Evolutionary conservation across 92 coral and sea anemone genomes (phyloP), one percentile per base, ranked within the genome.

Genomic region (Hydrozoanthus gracilis): DNA sequence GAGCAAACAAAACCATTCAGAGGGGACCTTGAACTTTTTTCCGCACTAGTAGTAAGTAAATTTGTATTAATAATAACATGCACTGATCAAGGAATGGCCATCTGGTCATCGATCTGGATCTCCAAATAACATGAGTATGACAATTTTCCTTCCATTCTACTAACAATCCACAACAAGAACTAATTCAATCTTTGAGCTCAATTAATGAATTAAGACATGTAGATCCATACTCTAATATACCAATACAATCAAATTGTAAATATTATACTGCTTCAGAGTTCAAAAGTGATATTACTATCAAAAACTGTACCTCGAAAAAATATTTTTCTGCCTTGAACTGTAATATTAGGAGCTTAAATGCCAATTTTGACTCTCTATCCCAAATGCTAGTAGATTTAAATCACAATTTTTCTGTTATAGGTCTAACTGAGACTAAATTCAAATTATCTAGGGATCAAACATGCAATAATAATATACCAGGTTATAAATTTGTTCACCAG

Each of bases 361-460:
- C 77, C 14, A 72, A 72, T 44, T 72, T 72, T 72, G 77, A 45
- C 46, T 54, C 44, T 44, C 44, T 72, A 44, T 72, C 77, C 12
- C 52, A 71, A 72, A 72, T 72, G 77, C 54, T 72, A 54, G 52
- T 44, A 51, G 9, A 44, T n/a, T 72, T 44, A 49, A 72, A 72
- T 72, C 77, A 44, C 13, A 54, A 44, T 44, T 72, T 72, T 72
- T 44, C 52, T 54, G 11, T 72, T 16, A 72, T 72, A 44, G 77
- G 77, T 44, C 44, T 73, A 73, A 73, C 77, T 73, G 77, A 73
- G 44, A 73, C 44, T 73, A 73, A 73, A 73, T 44, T 73, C 12
- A 73, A 13, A 73, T n/a, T 49, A 72, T n/a, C 44, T 44, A 44
- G 52, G 46, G 44, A 4, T 27, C 44, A 39, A 17, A 73, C 55